phyloP scores from a whole-genome alignment of 2,113 vertebrate genomes.

The Pteropus alecto region DNA sequence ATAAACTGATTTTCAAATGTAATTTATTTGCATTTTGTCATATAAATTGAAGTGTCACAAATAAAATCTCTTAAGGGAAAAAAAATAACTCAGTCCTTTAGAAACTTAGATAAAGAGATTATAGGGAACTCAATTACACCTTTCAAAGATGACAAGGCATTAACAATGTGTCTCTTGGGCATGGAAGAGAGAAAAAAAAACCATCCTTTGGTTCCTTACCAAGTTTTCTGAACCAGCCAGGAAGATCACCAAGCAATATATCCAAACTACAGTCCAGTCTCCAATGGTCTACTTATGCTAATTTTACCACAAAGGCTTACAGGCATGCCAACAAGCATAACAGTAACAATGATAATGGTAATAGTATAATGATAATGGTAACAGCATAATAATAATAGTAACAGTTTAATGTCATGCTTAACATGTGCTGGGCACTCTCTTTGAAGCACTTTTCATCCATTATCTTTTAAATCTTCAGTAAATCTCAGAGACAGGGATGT shows the following conservation, averaged over 20 bases:
- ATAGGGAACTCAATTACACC: background rate
- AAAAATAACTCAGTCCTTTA: background rate
- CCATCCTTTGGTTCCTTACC: background rate
- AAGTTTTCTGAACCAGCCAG: background rate
- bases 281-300: background rate
- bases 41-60: background rate
- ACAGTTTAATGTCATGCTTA: background rate
- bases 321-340: background rate
- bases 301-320: background rate
- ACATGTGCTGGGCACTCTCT: background rate
- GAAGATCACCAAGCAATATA: background rate
- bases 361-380: background rate
- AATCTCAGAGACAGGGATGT: background rate
- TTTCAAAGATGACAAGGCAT: background rate
- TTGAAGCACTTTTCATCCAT: background rate
- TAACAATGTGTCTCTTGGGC: background rate
- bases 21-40: conserved; percentile 8
- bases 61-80: background rate
- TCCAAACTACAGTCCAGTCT: background rate
- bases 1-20: background rate
- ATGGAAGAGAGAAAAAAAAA: background rate
- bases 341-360: background rate
- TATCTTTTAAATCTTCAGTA: background rate
- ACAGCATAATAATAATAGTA: no score
- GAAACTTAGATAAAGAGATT: background rate